Evolutionary conservation across 2,797 vertebrate genomes (phyloP).

Genomic region (Trematomus bernacchii): DNA sequence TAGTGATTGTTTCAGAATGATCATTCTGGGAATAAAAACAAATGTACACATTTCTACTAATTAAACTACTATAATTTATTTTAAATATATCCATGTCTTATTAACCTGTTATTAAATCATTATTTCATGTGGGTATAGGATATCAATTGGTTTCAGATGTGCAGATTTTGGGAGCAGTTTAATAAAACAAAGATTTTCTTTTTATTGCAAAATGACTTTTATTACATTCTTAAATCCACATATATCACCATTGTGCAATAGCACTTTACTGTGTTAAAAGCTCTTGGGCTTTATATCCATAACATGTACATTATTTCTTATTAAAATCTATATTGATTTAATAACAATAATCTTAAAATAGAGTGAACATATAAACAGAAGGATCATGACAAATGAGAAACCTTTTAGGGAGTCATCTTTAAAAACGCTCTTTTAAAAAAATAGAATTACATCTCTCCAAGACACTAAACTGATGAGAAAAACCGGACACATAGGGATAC

Average conservation of each 20-base stretch:
- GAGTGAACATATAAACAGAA: slow-evolving; percentile 81
- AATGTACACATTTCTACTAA: no score
- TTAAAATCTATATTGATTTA: slow-evolving; percentile 87
- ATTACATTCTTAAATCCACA: slow-evolving; percentile 89
- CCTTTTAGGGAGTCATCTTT: slow-evolving; percentile 80
- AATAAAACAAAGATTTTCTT: slow-evolving; percentile 2
- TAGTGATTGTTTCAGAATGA: background rate
- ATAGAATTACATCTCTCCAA: slow-evolving; percentile 92
- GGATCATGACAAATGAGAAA: slow-evolving; percentile 80
- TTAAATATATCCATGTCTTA: background rate
- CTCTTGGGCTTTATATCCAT: slow-evolving; percentile 80
- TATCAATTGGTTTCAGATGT: background rate
- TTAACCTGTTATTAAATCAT: slow-evolving; percentile 1
- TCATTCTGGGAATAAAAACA: background rate
- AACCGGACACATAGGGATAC: slow-evolving; percentile 73
- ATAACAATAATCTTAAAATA: slow-evolving; percentile 82
- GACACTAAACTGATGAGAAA: slow-evolving; percentile 82
- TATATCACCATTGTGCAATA: slow-evolving; percentile 86
- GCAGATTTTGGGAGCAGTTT: background rate
- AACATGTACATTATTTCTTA: slow-evolving; percentile 88
- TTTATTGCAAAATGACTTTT: slow-evolving; percentile 87
- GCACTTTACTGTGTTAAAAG: slow-evolving; percentile 81
- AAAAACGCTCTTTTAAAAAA: slow-evolving; percentile 90
- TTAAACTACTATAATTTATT: background rate
- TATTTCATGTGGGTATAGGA: background rate